A percentile compares a stretch with the other conserved stretches of the same genome.
Conservation (phyloP, 2,888 invertebrate genomes). For the Epistrophe eligans region DNA sequence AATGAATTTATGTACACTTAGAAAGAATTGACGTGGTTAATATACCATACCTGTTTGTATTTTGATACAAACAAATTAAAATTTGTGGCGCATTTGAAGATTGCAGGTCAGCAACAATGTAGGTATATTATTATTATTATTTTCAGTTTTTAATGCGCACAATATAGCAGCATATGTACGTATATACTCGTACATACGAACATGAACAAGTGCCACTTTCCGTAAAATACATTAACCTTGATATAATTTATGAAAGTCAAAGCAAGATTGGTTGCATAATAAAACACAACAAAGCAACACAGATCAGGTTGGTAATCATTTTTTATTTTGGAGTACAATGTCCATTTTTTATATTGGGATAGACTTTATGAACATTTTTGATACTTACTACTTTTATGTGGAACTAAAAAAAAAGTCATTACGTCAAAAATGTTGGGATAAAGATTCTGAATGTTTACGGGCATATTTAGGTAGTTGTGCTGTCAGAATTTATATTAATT, state of each 20-base stretch:
- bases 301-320: conserved; percentile 10
- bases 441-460: no score
- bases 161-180: not conserved
- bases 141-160: conserved; percentile 25
- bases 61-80: conserved; percentile 6
- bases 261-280: conserved; percentile 3
- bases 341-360: no score
- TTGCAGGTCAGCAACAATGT: conserved; percentile 3
- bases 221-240: conserved; percentile 28
- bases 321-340: no score
- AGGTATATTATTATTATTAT: not conserved
- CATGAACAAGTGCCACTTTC: not conserved
- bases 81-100: not conserved
- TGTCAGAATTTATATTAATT: no score
- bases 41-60: not conserved
- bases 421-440: no score
- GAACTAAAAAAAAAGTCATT: no score
- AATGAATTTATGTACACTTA: not conserved
- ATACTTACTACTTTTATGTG: no score
- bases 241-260: conserved; percentile 16
- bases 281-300: conserved; percentile 8
- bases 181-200: not conserved
- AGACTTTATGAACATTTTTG: no score
- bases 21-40: not conserved
- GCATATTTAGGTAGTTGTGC: no score